These are phyloP conservation scores for Diorhabda elongata DNA, from an alignment of 1,140 invertebrate genomes.

Conservation along the genomic window DNA sequence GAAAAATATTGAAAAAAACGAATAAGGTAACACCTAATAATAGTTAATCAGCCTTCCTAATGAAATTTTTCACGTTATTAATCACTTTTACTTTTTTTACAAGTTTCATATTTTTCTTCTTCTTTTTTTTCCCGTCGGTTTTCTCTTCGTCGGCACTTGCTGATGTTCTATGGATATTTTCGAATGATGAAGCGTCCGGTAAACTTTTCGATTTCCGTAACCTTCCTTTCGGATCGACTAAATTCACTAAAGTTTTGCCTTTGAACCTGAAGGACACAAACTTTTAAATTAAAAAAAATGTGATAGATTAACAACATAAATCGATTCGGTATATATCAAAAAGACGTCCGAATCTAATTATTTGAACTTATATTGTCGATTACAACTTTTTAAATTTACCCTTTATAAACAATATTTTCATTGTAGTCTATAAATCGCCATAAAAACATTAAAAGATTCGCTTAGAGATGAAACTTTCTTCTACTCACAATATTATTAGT, in stretches of 20 bases:
- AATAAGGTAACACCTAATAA: conserved; percentile 4
- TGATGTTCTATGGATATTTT: conserved; percentile 18
- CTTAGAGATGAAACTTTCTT: no score
- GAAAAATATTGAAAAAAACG: not conserved
- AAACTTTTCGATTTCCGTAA: conserved; percentile 30
- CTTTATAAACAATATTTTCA: no score
- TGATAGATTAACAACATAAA: not conserved
- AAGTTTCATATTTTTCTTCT: conserved; percentile 32
- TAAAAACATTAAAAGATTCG: no score
- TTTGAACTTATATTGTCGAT: no score
- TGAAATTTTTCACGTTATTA: conserved; percentile 34
- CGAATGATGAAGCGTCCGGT: conserved; percentile 24
- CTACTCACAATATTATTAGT: no score
- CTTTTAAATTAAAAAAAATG: not conserved
- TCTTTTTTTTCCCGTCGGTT: conserved; percentile 33
- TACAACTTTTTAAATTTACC: no score
- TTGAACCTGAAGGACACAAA: conserved; percentile 18
- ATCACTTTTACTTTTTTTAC: conserved; percentile 34
- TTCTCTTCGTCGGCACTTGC: conserved; percentile 26
- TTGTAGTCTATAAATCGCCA: no score
- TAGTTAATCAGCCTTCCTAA: conserved; percentile 24
- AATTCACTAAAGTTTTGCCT: conserved; percentile 22
- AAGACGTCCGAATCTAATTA: not conserved
- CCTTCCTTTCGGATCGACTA: conserved; percentile 6
- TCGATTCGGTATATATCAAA: not conserved